These are phyloP conservation scores for Pogonophryne albipinna DNA, from an alignment of 2,797 vertebrate species.

Conservation along the genomic window DNA sequence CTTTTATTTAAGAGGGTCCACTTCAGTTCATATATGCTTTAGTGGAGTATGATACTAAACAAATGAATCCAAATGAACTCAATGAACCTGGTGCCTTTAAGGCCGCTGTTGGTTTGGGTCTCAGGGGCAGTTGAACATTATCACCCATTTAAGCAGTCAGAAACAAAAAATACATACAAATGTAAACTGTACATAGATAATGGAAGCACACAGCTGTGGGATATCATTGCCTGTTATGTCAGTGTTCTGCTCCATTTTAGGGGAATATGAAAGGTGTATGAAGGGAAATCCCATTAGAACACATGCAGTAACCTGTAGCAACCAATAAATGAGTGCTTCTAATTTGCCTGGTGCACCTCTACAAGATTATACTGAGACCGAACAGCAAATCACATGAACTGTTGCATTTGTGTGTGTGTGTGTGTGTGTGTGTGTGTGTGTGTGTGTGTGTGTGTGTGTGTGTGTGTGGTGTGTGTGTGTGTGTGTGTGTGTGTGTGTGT, in stretches of 20 bases:
- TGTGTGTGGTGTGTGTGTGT: too few relatives aligned
- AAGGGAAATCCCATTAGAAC: constrained; percentile 34
- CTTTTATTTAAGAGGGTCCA: background rate
- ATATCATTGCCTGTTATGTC: too few relatives aligned
- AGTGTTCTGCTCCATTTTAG: constrained; percentile 11
- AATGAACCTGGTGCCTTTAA: background rate
- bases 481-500: too few relatives aligned
- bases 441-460: too few relatives aligned
- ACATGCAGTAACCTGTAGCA: constrained; percentile 6
- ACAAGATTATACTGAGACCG: constrained; percentile 7
- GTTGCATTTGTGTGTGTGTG: background rate
- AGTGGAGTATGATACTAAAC: background rate
- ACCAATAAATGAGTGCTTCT: too few relatives aligned
- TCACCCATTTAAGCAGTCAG: background rate
- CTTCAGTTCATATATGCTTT: background rate
- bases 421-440: too few relatives aligned
- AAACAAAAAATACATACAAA: background rate
- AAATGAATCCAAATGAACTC: background rate
- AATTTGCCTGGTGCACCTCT: constrained; percentile 31
- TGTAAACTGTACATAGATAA: background rate
- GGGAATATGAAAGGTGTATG: constrained; percentile 20
- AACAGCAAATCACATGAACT: constrained; percentile 19
- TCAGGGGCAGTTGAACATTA: background rate
- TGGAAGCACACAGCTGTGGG: too few relatives aligned
- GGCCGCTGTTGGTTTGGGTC: background rate